These are phyloP conservation scores for Daboia siamensis DNA, from an alignment of 2,113 vertebrate genomes.

Conservation along the genomic window DNA sequence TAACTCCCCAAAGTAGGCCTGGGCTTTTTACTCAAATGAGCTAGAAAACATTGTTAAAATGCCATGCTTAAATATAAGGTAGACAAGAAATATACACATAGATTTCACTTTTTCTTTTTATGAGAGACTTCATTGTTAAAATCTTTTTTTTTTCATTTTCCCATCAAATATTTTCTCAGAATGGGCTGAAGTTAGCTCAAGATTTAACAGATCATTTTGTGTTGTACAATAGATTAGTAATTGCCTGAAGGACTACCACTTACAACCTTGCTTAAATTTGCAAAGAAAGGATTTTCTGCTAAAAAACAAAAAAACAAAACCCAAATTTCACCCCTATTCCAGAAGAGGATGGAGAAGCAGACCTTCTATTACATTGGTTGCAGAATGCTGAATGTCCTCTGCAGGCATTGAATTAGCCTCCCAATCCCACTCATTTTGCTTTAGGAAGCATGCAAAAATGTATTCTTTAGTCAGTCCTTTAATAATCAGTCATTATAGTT, in stretches of 20 bases:
- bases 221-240: neutral
- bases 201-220: neutral
- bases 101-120: neutral
- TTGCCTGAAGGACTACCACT: neutral
- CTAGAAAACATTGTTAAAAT: constrained; percentile 45
- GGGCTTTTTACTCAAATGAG: constrained; percentile 38
- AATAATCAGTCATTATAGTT: neutral
- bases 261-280: neutral
- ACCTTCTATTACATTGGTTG: neutral
- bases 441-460: neutral
- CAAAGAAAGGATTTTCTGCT: neutral
- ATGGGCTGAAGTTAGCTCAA: neutral
- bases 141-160: neutral
- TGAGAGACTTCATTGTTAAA: constrained; percentile 3
- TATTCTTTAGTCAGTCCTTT: neutral
- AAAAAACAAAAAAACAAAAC: too few relatives aligned
- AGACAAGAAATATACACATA: constrained; percentile 42
- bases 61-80: constrained; percentile 40
- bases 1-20: constrained; percentile 49
- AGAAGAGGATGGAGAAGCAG: neutral
- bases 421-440: neutral
- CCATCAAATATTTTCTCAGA: neutral
- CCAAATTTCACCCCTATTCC: neutral
- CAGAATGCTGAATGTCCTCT: neutral
- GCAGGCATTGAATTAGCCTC: neutral